Conservation (phyloP, 2,113 vertebrate genomes). For the Phaethornis superciliosus region DNA sequence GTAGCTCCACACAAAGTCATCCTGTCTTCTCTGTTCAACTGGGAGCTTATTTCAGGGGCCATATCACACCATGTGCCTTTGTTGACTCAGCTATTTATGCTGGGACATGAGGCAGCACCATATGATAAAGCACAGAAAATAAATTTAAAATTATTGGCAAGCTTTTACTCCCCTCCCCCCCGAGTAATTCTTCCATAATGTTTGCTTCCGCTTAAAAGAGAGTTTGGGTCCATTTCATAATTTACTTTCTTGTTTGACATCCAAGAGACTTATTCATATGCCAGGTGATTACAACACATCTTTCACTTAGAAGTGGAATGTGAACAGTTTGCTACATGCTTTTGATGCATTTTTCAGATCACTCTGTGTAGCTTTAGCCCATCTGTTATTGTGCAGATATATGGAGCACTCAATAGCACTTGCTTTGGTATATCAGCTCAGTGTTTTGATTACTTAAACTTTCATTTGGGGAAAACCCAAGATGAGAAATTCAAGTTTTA, state of each 20-base stretch:
- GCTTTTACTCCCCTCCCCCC: not conserved
- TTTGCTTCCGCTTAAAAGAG: not conserved
- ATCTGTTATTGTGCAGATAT: not conserved
- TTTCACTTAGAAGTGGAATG: not conserved
- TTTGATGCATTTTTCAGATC: not conserved
- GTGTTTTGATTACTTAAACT: conserved; percentile 38
- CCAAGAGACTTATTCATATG: not conserved
- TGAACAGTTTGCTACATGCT: not conserved
- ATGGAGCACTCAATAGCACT: not conserved
- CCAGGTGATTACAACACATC: not conserved
- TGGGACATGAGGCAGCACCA: accelerated
- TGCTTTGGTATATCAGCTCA: not conserved
- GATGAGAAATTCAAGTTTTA: conserved; percentile 52
- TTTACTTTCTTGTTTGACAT: not conserved
- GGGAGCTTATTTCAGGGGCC: not conserved
- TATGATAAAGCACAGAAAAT: not conserved
- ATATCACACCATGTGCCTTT: accelerated
- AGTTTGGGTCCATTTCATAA: not conserved
- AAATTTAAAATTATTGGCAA: not conserved
- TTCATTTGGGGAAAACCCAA: not conserved
- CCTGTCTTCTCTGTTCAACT: not conserved
- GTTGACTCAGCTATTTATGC: accelerated
- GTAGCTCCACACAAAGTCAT: not conserved
- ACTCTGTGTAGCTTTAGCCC: not conserved
- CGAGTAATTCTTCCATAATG: not conserved